These are phyloP conservation scores for Drosophila mauritiana DNA, from an alignment of 1,140 invertebrate genomes.

Conservation along the genomic window DNA sequence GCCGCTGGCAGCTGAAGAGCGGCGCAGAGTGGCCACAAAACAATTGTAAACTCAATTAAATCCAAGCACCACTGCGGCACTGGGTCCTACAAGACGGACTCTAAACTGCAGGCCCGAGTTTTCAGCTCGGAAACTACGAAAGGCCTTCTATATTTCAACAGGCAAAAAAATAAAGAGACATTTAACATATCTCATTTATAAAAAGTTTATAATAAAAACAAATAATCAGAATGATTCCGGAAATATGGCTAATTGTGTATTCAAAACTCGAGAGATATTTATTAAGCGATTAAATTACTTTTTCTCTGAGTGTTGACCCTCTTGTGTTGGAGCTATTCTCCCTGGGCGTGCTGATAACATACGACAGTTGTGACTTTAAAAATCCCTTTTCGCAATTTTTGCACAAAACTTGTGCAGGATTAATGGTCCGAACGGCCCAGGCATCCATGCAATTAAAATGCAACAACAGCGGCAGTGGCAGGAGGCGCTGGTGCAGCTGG, in stretches of 20 bases:
- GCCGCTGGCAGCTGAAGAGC: conserved; percentile 38
- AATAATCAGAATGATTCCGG: no score
- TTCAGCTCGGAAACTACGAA: conserved; percentile 10
- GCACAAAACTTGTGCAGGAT: conserved; percentile 80
- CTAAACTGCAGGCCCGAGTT: conserved; percentile 60
- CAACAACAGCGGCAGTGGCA: conserved; percentile 57
- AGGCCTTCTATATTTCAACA: neutral
- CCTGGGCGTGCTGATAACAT: conserved; percentile 69
- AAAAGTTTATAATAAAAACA: neutral
- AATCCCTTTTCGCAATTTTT: conserved; percentile 75
- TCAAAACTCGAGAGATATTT: no score
- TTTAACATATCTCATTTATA: neutral
- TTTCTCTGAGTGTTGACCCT: conserved; percentile 17
- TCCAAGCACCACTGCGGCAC: conserved; percentile 71
- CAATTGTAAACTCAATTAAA: conserved; percentile 83
- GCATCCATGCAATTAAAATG: conserved; percentile 80
- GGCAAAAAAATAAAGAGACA: neutral
- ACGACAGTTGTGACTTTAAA: conserved; percentile 83
- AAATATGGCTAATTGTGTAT: neutral
- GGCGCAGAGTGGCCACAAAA: conserved; percentile 54
- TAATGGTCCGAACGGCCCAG: conserved; percentile 75
- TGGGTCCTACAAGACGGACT: conserved; percentile 18
- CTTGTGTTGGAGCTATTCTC: conserved; percentile 16
- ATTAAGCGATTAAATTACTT: neutral
- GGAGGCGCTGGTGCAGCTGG: conserved; percentile 2